Conservation (phyloP, 2,113 vertebrate genomes). For the Heterochromis multidens region DNA sequence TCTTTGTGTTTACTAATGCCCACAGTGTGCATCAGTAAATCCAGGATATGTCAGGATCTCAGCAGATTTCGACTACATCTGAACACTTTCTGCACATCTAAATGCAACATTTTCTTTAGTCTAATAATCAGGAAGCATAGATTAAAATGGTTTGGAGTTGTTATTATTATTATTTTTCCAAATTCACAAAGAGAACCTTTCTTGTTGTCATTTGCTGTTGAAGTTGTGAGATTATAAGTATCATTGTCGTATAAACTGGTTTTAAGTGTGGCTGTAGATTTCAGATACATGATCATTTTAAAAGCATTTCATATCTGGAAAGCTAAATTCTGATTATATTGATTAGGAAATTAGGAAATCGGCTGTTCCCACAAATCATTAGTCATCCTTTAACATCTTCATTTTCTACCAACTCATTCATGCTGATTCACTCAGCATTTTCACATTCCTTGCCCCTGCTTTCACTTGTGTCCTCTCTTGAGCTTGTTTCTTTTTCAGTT, state of each 20-base stretch:
- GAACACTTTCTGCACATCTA: background rate
- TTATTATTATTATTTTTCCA: background rate
- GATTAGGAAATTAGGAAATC: background rate
- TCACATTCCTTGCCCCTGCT: background rate
- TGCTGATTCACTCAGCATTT: background rate
- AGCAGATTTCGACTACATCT: background rate
- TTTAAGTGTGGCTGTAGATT: background rate
- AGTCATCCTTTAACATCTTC: constrained; percentile 4
- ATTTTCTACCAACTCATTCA: background rate
- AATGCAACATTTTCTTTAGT: background rate
- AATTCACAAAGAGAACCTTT: background rate
- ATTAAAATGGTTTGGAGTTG: background rate
- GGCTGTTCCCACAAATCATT: background rate
- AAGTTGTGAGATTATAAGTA: background rate
- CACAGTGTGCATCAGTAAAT: background rate
- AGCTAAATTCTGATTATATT: accelerated
- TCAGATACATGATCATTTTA: background rate
- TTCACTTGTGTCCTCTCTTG: background rate
- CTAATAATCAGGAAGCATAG: background rate
- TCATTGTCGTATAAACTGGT: background rate
- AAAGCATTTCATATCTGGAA: background rate
- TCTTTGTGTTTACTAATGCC: constrained; percentile 22
- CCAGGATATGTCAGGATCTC: background rate
- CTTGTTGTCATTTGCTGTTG: background rate
- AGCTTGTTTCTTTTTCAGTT: background rate